Evolutionary conservation across 2,797 vertebrate genomes (phyloP), one percentile per base, ranked within the genome.

Genomic region (Huso huso): DNA sequence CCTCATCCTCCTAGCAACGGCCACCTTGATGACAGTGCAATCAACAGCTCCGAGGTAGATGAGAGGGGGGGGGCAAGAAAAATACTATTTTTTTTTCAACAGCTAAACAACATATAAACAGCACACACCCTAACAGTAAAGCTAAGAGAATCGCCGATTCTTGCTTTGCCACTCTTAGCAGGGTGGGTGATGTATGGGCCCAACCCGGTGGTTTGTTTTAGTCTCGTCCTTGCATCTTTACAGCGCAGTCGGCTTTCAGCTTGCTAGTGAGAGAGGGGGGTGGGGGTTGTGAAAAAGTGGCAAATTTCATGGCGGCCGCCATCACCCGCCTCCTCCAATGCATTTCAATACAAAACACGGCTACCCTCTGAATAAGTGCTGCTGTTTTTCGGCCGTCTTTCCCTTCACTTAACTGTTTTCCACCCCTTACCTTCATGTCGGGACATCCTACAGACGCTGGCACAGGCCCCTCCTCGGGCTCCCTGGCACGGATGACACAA

Each of bases 381-480:
- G 10, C 23, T 12, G 53, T 48, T 52, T 55, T 58, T 49, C 50
- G 51, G 60, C 67, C 69, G 57, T 53, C 55, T 51, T 50, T 57
- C 52, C 49, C 68, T 77, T 66, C 72, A 67, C 51, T 66, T 55
- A 70, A 76, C 67, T 70, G 74, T 77, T 76, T 76, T 64, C 71
- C 69, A 82, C 69, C 70, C 83, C 90, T 84, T 89, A 95, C 94
- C 94, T 93, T 95, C 94, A 94, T 95, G 93, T 92, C 93, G 93
- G 94, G 93, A 96, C 94, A 96, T 95, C 93, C 93, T 97, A 92
- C 81, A 86, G 80, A 80, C 82, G 79, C 76, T 76, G 75, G 76
- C 83, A 72, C 86, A 83, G 86, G 83, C 87, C 83, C 75, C 67
- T 85, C 84, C 82, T 77, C 74, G 88, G 88, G 85, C 86, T 88